Evolutionary conservation across 2,888 invertebrate species (phyloP).

Genomic region (Monopis laevigella): DNA sequence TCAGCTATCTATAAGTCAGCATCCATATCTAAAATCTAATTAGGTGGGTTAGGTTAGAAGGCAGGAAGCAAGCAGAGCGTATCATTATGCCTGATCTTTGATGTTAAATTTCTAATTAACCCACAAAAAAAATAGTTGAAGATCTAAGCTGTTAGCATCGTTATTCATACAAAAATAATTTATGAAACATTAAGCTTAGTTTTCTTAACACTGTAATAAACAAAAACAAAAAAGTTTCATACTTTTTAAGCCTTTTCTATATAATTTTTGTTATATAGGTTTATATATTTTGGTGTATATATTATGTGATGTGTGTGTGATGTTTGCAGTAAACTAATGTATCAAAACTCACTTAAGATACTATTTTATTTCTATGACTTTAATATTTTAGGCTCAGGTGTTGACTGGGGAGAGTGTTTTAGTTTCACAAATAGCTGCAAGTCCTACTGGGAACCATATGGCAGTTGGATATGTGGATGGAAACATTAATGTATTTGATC

Average conservation of each 20-base stretch:
- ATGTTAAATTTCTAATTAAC: no score
- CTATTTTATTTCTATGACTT: slow-evolving; percentile 4
- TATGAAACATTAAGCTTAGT: no score
- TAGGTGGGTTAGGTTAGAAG: no score
- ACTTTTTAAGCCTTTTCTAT: neutral
- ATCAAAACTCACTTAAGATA: neutral
- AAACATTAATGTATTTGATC: slow-evolving; percentile 82
- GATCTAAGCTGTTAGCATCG: no score
- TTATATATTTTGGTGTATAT: neutral
- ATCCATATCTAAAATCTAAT: no score
- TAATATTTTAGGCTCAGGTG: slow-evolving; percentile 71
- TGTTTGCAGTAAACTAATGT: neutral
- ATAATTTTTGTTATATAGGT: neutral
- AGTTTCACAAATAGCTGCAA: slow-evolving; percentile 79
- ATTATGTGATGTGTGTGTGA: neutral
- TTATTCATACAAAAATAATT: no score
- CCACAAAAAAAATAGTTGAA: no score
- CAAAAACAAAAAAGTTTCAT: no score
- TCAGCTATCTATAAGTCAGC: no score
- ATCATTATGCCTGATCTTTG: no score
- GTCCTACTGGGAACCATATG: slow-evolving; percentile 79
- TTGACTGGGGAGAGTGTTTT: slow-evolving; percentile 83
- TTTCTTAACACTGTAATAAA: no score
- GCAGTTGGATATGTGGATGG: slow-evolving; percentile 96
- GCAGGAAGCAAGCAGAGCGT: no score